Evolutionary conservation across 2,113 vertebrate genomes (phyloP).

Genomic region (Bos javanicus): DNA sequence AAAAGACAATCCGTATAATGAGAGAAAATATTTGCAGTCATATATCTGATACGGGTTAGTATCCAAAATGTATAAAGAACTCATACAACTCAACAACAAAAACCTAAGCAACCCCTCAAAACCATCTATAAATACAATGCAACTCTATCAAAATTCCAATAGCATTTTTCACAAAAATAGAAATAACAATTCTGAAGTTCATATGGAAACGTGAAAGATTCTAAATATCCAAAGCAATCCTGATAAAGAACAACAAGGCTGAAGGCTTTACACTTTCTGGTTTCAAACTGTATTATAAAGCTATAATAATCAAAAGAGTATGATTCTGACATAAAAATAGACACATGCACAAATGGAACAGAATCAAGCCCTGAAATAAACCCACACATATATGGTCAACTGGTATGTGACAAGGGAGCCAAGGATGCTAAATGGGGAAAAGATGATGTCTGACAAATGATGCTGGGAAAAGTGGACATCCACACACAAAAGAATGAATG

Average conservation of each 20-base stretch:
- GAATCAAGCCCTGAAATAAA: not conserved
- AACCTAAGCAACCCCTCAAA: not conserved
- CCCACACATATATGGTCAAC: not conserved
- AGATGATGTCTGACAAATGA: not conserved
- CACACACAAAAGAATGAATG: not conserved
- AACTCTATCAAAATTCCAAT: not conserved
- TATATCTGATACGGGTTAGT: not conserved
- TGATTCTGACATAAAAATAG: not conserved
- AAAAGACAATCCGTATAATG: not conserved
- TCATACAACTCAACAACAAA: not conserved
- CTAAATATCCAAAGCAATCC: not conserved
- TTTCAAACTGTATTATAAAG: not conserved
- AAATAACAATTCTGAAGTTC: not conserved
- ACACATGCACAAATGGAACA: not conserved
- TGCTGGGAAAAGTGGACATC: not conserved
- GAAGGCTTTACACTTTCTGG: not conserved
- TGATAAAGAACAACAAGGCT: not conserved
- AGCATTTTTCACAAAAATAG: not conserved
- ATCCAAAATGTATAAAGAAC: not conserved
- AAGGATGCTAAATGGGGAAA: not conserved
- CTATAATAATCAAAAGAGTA: not conserved
- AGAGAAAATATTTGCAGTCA: not conserved
- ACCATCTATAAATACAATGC: not conserved
- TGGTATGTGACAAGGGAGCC: not conserved
- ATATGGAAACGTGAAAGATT: not conserved